phyloP scores from a whole-genome alignment of 2,113 vertebrate genomes.

The Lepisosteus osseus region DNA sequence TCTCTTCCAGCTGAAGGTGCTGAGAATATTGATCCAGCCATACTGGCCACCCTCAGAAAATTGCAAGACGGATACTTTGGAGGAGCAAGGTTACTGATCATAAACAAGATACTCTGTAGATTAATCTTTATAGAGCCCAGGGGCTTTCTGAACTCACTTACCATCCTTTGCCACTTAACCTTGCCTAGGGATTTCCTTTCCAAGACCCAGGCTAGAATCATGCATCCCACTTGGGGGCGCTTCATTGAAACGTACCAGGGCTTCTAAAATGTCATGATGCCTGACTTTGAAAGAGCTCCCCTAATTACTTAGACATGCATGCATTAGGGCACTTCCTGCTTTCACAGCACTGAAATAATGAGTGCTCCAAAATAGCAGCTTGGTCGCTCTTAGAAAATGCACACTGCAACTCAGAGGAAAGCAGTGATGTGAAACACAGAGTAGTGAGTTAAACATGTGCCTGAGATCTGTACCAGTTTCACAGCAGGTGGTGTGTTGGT shows the following conservation, averaged over 20 bases:
- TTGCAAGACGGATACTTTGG: conserved; percentile 95
- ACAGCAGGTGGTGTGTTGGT: no score
- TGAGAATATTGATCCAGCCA: conserved; percentile 82
- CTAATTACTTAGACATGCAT: background rate
- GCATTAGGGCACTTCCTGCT: background rate
- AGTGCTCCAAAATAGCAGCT: conserved; percentile 1
- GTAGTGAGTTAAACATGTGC: background rate
- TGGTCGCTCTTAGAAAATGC: background rate
- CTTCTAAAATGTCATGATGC: background rate
- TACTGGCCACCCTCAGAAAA: conserved; percentile 87
- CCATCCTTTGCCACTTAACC: background rate
- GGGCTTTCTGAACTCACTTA: background rate
- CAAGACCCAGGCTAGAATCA: no score
- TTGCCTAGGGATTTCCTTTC: background rate
- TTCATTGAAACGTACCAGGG: background rate
- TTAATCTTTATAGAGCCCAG: background rate
- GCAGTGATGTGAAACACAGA: background rate
- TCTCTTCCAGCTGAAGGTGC: conserved; percentile 79
- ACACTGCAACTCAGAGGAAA: no score
- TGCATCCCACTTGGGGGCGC: background rate
- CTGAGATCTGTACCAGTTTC: background rate
- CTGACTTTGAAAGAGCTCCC: background rate
- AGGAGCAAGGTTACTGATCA: conserved; percentile 79
- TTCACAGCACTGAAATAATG: background rate
- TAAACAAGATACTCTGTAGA: background rate